phyloP scores from a whole-genome alignment of 2,113 vertebrate species.

The Ariopsis seemanni region DNA sequence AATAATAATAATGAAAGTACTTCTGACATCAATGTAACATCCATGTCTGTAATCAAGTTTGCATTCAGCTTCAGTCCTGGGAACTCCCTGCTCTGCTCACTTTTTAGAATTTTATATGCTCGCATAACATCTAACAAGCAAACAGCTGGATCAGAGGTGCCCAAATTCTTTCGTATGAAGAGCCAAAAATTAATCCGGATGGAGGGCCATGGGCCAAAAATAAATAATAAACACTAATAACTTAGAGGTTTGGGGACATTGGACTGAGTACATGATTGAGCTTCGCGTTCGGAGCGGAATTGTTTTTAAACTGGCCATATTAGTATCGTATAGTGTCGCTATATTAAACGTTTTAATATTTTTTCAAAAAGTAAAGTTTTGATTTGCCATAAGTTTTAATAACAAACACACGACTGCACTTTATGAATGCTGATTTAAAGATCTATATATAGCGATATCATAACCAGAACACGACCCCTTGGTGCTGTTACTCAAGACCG shows the following conservation, averaged over 20 bases:
- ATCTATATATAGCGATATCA: background rate
- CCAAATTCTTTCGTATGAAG: no score
- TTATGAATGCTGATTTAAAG: background rate
- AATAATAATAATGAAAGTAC: background rate
- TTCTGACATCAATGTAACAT: background rate
- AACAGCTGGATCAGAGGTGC: background rate
- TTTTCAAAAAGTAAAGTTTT: background rate
- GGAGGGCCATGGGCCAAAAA: no score
- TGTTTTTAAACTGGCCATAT: background rate
- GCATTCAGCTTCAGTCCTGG: background rate
- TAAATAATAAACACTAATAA: no score
- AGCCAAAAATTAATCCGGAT: no score
- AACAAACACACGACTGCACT: background rate
- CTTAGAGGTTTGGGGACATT: no score
- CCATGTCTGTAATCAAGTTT: no score
- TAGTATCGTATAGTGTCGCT: background rate
- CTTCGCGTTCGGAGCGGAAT: background rate
- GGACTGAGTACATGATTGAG: background rate
- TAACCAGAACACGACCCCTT: background rate
- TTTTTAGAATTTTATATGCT: background rate
- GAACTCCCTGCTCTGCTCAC: background rate
- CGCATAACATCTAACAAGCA: background rate
- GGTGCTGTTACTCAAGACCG: background rate
- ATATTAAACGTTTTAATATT: background rate
- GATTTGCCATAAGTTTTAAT: background rate